These are phyloP conservation scores for Peromyscus leucopus DNA, from an alignment of 2,113 vertebrate species.

Conservation along the genomic window DNA sequence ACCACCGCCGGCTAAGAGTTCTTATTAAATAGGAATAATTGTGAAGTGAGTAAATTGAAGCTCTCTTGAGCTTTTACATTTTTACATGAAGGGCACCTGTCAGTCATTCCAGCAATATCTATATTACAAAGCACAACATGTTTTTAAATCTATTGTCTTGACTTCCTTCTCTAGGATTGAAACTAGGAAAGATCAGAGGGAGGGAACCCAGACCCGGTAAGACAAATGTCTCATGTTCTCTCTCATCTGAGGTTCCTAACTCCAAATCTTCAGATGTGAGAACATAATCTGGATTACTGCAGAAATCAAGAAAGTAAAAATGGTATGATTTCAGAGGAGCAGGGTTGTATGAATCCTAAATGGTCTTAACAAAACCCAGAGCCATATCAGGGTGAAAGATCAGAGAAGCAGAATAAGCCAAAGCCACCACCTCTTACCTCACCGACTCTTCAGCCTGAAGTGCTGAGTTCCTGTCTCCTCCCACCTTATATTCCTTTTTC, in stretches of 20 bases:
- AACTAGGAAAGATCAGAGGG: background rate
- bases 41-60: background rate
- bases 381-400: too few species aligned
- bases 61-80: background rate
- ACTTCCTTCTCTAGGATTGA: background rate
- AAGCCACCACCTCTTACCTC: too few species aligned
- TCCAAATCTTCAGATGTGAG: background rate
- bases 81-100: conserved; percentile 6
- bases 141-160: conserved; percentile 40
- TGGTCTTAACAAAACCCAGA: too few species aligned
- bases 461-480: too few species aligned
- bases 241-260: background rate
- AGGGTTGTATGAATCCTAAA: too few species aligned
- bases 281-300: background rate
- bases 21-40: background rate
- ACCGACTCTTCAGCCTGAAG: too few species aligned
- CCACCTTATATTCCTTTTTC: too few species aligned
- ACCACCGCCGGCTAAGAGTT: background rate
- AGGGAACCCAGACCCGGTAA: background rate
- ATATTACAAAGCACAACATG: background rate
- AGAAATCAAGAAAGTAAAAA: background rate
- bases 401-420: too few species aligned
- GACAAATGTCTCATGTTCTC: background rate
- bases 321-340: background rate
- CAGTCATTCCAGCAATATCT: background rate